A percentile compares a stretch with the other conserved stretches of the same genome.
Evolutionary conservation across 2,797 vertebrate genomes (phyloP).

Genomic region (Sebastes iracundus): DNA sequence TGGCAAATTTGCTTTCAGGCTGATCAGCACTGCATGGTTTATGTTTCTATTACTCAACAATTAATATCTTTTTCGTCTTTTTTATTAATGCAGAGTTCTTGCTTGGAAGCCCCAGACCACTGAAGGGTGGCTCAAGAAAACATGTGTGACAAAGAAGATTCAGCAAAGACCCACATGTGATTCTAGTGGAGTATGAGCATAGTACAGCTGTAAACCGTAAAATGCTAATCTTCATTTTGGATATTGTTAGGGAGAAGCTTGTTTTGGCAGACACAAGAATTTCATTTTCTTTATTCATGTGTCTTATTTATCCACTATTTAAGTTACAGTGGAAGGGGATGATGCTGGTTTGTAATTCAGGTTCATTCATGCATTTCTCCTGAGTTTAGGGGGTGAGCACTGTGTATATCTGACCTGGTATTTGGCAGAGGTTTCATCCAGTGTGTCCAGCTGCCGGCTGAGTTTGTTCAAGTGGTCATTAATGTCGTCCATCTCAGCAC

Average conservation of each 20-base stretch:
- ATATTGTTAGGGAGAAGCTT: background rate
- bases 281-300: background rate
- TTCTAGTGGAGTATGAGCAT: background rate
- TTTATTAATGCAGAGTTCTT: background rate
- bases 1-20: background rate
- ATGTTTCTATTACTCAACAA: background rate
- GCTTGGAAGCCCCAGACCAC: background rate
- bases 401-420: conserved; percentile 81
- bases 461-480: conserved; percentile 88
- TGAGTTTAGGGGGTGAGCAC: background rate
- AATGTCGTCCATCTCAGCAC: conserved; percentile 88
- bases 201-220: background rate
- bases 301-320: background rate
- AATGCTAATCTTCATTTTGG: background rate
- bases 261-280: background rate
- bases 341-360: background rate
- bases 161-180: background rate
- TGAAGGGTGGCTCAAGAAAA: background rate
- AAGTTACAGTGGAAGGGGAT: background rate
- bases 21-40: too few relatives aligned
- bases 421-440: conserved; percentile 81
- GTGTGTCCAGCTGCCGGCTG: conserved; percentile 84
- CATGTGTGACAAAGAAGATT: background rate
- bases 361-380: background rate
- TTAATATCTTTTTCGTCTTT: background rate